phyloP scores from a whole-genome alignment of 1,140 invertebrate species.

The Platyura marginata region DNA sequence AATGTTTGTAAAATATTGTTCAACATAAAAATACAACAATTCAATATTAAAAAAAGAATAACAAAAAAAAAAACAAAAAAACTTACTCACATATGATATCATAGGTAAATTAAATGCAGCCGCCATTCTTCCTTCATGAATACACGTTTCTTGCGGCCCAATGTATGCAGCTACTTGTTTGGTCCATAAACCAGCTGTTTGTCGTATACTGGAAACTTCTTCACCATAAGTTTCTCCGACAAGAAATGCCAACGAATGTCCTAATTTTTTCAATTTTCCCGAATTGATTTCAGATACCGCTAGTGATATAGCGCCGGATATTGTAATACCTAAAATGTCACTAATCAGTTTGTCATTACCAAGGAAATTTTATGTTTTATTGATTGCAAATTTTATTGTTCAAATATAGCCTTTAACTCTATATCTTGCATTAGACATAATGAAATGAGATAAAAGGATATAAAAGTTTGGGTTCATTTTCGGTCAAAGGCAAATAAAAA shows the following conservation, averaged over 20 bases:
- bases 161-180: slow-evolving; percentile 76
- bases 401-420: no score
- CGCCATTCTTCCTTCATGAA: slow-evolving; percentile 86
- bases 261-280: slow-evolving; percentile 35
- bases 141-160: slow-evolving; percentile 78
- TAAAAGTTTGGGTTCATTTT: no score
- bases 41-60: not conserved
- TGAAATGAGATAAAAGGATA: no score
- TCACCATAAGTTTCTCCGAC: slow-evolving; percentile 85
- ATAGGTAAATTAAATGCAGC: slow-evolving; percentile 85
- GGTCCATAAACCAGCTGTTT: slow-evolving; percentile 73
- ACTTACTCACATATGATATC: slow-evolving; percentile 59
- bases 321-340: slow-evolving; percentile 15
- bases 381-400: no score
- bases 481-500: no score
- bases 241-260: slow-evolving; percentile 56
- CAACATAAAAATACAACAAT: no score
- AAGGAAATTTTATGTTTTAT: not conserved
- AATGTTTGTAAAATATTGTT: no score
- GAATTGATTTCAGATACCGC: slow-evolving; percentile 53
- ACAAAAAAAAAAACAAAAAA: not conserved
- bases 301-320: slow-evolving; percentile 66
- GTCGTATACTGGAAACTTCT: slow-evolving; percentile 65
- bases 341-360: no score
- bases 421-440: no score